Percentiles rank a stretch among this genome's conserved stretches.
Evolutionary conservation across 2,113 vertebrate genomes (phyloP).

Genomic region (Paramisgurnus dabryanus): DNA sequence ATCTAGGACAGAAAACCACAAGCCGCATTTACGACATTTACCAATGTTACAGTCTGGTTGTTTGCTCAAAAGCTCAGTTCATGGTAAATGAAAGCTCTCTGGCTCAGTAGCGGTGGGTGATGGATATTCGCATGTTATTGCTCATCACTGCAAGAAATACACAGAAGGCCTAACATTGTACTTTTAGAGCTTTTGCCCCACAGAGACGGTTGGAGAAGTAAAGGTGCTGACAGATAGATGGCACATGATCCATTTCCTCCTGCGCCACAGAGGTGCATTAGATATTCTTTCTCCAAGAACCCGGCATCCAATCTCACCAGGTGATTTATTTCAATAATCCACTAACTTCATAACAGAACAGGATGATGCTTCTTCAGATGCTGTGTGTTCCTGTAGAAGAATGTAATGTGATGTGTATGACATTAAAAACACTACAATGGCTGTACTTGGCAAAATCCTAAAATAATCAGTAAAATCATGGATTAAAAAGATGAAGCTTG

Average conservation of each 20-base stretch:
- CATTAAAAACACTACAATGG: constrained; percentile 21
- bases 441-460: not conserved
- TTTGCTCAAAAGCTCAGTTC: not conserved
- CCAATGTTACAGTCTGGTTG: not conserved
- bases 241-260: constrained; percentile 44
- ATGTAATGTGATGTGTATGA: constrained; percentile 4
- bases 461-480: too few species aligned
- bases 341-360: constrained; percentile 45
- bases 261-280: constrained; percentile 50
- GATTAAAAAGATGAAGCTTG: too few species aligned
- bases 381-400: constrained; percentile 7
- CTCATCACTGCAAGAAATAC: constrained; percentile 29
- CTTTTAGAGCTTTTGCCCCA: constrained; percentile 38
- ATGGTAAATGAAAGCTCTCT: not conserved
- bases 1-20: not conserved
- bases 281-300: constrained; percentile 47
- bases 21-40: not conserved
- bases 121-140: constrained; percentile 3
- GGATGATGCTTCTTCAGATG: constrained; percentile 2
- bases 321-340: constrained; percentile 54
- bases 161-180: constrained; percentile 37
- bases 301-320: constrained; percentile 34
- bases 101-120: not conserved
- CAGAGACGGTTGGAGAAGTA: constrained; percentile 39
- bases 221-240: constrained; percentile 55